A percentile compares a stretch with the other conserved stretches of the same genome.
phyloP scores from a whole-genome alignment of 2,113 vertebrate genomes.

The Eurystomus gularis region DNA sequence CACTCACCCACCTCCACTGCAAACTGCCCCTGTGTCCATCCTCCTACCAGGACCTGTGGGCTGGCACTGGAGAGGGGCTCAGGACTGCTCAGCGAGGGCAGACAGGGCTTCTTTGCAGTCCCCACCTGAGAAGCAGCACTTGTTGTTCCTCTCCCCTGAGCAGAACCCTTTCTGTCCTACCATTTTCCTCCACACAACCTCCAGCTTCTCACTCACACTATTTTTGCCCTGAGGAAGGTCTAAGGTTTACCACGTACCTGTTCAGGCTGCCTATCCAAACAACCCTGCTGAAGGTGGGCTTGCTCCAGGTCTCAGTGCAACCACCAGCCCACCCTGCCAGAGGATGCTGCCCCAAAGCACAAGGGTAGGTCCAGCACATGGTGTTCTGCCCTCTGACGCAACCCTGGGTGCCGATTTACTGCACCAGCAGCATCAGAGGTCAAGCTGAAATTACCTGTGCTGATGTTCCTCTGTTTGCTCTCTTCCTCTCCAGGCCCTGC shows the following conservation, averaged over 20 bases:
- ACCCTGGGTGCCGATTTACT: no score
- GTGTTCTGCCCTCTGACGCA: background rate
- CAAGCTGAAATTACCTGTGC: background rate
- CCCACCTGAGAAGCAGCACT: background rate
- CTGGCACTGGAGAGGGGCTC: background rate
- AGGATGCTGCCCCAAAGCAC: no score
- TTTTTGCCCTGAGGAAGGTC: background rate
- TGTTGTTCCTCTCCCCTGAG: background rate
- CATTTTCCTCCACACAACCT: background rate
- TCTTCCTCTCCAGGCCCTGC: background rate
- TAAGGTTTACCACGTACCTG: background rate
- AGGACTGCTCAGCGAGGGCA: accelerated
- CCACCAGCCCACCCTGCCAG: background rate
- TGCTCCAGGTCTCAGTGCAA: background rate
- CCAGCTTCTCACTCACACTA: no score
- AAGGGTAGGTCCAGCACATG: background rate
- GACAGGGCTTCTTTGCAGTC: no score
- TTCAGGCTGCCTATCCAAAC: background rate
- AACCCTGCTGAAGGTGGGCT: background rate
- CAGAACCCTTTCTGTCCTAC: background rate
- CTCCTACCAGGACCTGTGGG: accelerated
- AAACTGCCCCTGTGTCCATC: accelerated
- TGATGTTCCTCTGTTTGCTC: background rate
- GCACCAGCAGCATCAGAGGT: background rate
- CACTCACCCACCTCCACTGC: background rate